Conservation (phyloP, 1,140 invertebrate species). For the Drosophila virilis region DNA sequence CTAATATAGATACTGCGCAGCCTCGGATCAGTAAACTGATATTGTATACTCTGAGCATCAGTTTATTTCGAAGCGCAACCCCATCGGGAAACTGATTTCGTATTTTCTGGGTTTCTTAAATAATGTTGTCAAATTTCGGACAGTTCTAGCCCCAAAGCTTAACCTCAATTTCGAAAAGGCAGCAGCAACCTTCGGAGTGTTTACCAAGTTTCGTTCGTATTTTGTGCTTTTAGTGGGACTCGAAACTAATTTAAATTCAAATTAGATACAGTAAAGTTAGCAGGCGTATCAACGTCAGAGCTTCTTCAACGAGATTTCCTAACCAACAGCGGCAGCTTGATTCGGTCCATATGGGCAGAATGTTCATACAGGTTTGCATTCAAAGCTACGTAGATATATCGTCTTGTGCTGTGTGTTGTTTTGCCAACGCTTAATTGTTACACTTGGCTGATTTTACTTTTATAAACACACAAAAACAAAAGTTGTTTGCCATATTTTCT, state of each 20-base stretch:
- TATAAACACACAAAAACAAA: slow-evolving; percentile 75
- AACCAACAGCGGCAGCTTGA: slow-evolving; percentile 40
- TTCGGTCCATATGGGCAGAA: slow-evolving; percentile 68
- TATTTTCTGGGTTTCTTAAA: not conserved
- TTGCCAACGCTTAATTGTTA: slow-evolving; percentile 79
- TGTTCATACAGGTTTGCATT: slow-evolving; percentile 51
- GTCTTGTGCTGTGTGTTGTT: slow-evolving; percentile 42
- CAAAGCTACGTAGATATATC: slow-evolving; percentile 22
- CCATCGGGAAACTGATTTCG: not conserved
- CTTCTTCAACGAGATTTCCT: slow-evolving; percentile 72
- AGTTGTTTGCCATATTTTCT: slow-evolving; percentile 79
- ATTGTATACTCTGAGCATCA: too few species aligned
- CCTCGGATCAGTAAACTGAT: too few species aligned
- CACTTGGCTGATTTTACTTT: slow-evolving; percentile 82
- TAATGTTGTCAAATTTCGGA: slow-evolving; percentile 16
- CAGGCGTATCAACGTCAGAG: slow-evolving; percentile 70
- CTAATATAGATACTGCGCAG: too few species aligned
- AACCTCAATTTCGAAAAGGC: slow-evolving; percentile 24
- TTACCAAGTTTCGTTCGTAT: slow-evolving; percentile 27
- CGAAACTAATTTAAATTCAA: slow-evolving; percentile 80
- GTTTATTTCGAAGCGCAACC: not conserved
- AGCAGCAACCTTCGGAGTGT: slow-evolving; percentile 16
- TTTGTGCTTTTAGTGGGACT: slow-evolving; percentile 34
- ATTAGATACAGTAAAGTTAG: slow-evolving; percentile 75
- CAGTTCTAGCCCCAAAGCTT: not conserved